Evolutionary conservation across 2,113 vertebrate species (phyloP), one percentile per base, ranked within the genome.

Genomic region (Psilopogon haemacephalus): DNA sequence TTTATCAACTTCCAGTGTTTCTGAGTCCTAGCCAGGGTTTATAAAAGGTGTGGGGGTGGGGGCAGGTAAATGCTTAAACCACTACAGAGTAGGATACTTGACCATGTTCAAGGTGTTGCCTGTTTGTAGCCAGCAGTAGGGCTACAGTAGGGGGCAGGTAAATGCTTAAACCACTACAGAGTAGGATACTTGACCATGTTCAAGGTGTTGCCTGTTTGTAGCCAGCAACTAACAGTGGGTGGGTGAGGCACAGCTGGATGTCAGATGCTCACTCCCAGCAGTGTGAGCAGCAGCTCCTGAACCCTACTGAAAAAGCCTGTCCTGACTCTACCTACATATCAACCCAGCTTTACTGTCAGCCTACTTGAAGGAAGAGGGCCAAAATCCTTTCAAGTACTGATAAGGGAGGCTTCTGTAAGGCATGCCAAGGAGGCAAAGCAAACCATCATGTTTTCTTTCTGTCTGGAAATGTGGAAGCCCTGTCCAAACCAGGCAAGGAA

Each of bases 381-480:
- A 80, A 86, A 75, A 86, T 12, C 17, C 20, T 64, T 81, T 81
- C 50, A 93, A 64, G 64, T 8, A 30, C 67, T 32, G 80, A 62
- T 75, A 90, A 88, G 59, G 50, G 17, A 63, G 5, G 6, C n/a
- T 90, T 84, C 32, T 65, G 26, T 48, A 50, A 69, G 30, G n/a
- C 38, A 74, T 0, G 3, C 24, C 62, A 84, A 81, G 15, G 12
- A 91, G 14, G n/a, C 14, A 82, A 52, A 72, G n/a, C 30, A n/a
- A 19, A 15, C 60, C 15, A 21, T 48, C 52, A 42, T 59, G 46
- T 67, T 95, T 95, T 84, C 7, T 30, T 93, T 93, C 82, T 52
- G 70, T 84, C 86, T 79, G 32, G 48, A 92, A 84, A 74, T 17
- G 33, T 42, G 24, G n/a, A 80, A 86, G 74, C 21, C 17, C 32